Base-by-base conservation (phyloP, 2,797 vertebrate species). In the Serranus cabrilla region DNA sequence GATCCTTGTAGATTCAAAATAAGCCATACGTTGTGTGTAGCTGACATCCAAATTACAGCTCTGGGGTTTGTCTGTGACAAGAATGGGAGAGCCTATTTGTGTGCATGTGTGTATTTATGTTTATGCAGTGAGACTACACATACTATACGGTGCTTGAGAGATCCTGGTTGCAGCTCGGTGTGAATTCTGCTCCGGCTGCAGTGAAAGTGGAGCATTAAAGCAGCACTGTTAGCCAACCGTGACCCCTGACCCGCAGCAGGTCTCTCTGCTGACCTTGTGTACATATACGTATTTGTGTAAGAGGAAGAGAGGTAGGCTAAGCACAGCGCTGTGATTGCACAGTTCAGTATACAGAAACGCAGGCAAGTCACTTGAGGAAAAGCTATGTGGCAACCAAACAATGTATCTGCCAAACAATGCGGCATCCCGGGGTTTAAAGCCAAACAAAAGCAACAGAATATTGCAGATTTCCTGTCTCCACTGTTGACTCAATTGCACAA, bases 141-240 rank as follows among this genome's bases (percentile, higher is more conserved):
- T 40, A 16, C 16, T 45, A 40, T 25, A 7, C 40, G 57, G 34
- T 47, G 63, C 3, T 50, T 62, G 31, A 60, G 21, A 55, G 54
- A 40, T 54, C 42, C 7, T 10, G 5, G 67, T 81, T 72, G 58
- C 69, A 84, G 58, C 57, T 54, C 54, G 63, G 59, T 85, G 83
- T 83, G 77, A 86, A 69, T 52, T 81, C 60, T 76, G 66, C 55
- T 71, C 57, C 67, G 59, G 39, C 34, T 61, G 31, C 61, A 78
- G 62, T 63, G 57, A 62, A 81, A 65, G 61, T 76, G 16, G 39
- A 34, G 17, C 27, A 18, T 83, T 80, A 85, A 70, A 74, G 49
- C 42, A 64, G 39, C 61, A 51, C 52, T 80, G 58, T 73, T 58
- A 31, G 76, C 56, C 46, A 69, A 31, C 39, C 43, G 43, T 84